phyloP scores from a whole-genome alignment of 2,113 vertebrate genomes.

The Xenopus tropicalis region DNA sequence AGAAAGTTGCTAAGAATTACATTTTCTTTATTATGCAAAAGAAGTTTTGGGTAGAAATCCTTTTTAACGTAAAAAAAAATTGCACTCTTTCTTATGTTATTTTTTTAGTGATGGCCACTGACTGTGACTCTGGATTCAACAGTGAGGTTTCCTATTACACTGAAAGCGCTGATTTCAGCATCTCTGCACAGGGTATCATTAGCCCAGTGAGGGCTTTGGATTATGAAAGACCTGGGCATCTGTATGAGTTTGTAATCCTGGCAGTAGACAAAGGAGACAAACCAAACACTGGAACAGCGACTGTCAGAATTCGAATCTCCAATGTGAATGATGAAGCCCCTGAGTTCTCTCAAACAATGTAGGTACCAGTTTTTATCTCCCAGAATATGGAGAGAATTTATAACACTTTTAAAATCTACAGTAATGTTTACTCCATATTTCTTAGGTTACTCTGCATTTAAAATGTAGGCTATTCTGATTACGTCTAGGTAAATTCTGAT shows the following conservation, averaged over 20 bases:
- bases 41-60: too few relatives aligned
- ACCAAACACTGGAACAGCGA: constrained; percentile 78
- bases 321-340: constrained; percentile 87
- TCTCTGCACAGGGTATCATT: constrained; percentile 77
- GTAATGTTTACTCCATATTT: too few relatives aligned
- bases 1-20: too few relatives aligned
- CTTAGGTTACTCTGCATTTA: too few relatives aligned
- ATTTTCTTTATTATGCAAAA: too few relatives aligned
- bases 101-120: constrained; percentile 74
- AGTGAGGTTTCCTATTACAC: constrained; percentile 78
- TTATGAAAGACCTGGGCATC: constrained; percentile 76
- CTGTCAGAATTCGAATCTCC: constrained; percentile 76
- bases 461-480: too few relatives aligned
- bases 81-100: constrained; percentile 13
- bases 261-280: constrained; percentile 78
- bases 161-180: constrained; percentile 78
- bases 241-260: constrained; percentile 86
- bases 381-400: too few relatives aligned
- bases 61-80: too few relatives aligned
- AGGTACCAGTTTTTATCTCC: constrained; percentile 48
- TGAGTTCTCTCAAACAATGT: constrained; percentile 77
- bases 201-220: constrained; percentile 73
- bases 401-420: too few relatives aligned
- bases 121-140: constrained; percentile 82
- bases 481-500: too few relatives aligned